These are phyloP conservation scores for Dastarcus helophoroides DNA, from an alignment of 2,888 invertebrate genomes.

Conservation along the genomic window DNA sequence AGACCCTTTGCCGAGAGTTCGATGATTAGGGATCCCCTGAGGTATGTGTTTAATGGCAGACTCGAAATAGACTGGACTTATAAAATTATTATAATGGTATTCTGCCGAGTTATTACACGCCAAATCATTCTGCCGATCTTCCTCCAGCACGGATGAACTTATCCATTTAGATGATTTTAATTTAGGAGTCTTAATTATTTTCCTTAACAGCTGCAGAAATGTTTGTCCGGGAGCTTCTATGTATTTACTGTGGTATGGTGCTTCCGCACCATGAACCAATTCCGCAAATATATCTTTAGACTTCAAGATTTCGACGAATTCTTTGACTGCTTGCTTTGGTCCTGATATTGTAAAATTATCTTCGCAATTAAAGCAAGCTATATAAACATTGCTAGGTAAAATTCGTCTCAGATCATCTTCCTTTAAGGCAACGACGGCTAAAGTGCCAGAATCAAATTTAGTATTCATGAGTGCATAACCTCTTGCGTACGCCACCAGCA, in stretches of 20 bases:
- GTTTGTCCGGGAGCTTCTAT: slow-evolving; percentile 50
- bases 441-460: slow-evolving; percentile 42
- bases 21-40: slow-evolving; percentile 62
- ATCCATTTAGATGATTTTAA: slow-evolving; percentile 68
- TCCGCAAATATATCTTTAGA: slow-evolving; percentile 61
- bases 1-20: slow-evolving; percentile 81
- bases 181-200: slow-evolving; percentile 55
- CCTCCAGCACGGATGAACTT: slow-evolving; percentile 54
- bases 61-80: slow-evolving; percentile 57
- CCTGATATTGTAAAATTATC: slow-evolving; percentile 89
- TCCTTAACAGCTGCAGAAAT: slow-evolving; percentile 49
- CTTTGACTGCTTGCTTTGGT: slow-evolving; percentile 54
- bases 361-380: slow-evolving; percentile 79
- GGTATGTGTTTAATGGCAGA: slow-evolving; percentile 71
- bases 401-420: slow-evolving; percentile 35
- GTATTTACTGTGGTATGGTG: slow-evolving; percentile 75
- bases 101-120: slow-evolving; percentile 61
- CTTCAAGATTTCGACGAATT: slow-evolving; percentile 54
- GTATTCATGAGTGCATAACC: slow-evolving; percentile 44
- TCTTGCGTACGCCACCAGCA: slow-evolving; percentile 48
- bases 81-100: slow-evolving; percentile 77
- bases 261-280: slow-evolving; percentile 66
- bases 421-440: slow-evolving; percentile 58
- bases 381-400: slow-evolving; percentile 64
- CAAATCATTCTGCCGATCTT: slow-evolving; percentile 54